Evolutionary conservation across 2,888 invertebrate species (phyloP).

Genomic region (Ditylenchus weischeri): DNA sequence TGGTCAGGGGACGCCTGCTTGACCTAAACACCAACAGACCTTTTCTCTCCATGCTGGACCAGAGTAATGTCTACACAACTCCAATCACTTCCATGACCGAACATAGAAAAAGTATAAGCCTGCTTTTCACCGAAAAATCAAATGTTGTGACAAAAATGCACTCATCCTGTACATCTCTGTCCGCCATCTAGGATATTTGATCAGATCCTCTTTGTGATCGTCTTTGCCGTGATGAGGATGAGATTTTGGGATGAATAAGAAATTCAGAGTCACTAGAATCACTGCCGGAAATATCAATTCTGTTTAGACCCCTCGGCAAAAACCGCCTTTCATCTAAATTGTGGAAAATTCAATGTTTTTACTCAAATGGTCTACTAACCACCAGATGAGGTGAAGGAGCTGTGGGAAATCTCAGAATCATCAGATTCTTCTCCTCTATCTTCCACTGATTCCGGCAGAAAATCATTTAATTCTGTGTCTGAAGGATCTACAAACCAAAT

Average conservation of each 20-base stretch:
- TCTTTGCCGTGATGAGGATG: not conserved
- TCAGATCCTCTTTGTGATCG: too few relatives aligned
- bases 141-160: too few relatives aligned
- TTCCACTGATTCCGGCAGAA: constrained; percentile 36
- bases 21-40: too few relatives aligned
- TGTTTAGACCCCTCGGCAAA: constrained; percentile 26
- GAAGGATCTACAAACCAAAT: constrained; percentile 40
- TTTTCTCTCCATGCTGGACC: too few relatives aligned
- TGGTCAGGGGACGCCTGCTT: too few relatives aligned
- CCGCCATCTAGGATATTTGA: too few relatives aligned
- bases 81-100: too few relatives aligned
- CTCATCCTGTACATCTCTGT: too few relatives aligned
- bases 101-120: too few relatives aligned
- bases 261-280: constrained; percentile 56
- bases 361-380: not conserved
- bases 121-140: too few relatives aligned
- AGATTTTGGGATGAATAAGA: constrained; percentile 17
- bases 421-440: constrained; percentile 14
- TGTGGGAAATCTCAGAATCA: too few relatives aligned
- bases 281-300: constrained; percentile 33
- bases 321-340: constrained; percentile 46
- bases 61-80: too few relatives aligned
- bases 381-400: not conserved
- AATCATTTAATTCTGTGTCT: constrained; percentile 51
- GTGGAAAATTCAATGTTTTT: not conserved